These are phyloP conservation scores for Bombyx mandarina DNA, from an alignment of 1,140 invertebrate species.

Conservation along the genomic window DNA sequence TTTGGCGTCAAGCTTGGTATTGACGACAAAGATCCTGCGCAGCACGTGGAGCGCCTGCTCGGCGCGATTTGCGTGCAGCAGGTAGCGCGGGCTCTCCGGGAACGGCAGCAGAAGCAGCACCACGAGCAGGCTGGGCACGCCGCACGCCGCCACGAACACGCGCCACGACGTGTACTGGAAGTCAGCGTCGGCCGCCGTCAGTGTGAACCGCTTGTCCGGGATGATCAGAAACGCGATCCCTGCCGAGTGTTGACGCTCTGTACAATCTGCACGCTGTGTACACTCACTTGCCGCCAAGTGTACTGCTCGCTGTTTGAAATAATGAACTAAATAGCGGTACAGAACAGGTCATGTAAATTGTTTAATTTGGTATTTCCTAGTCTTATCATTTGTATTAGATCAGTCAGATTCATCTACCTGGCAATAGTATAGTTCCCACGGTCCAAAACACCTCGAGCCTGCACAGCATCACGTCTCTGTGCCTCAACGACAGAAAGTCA, in stretches of 20 bases:
- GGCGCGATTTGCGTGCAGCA: constrained; percentile 65
- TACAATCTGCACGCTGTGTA: too few species aligned
- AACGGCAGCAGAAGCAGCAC: constrained; percentile 77
- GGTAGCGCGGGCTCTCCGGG: constrained; percentile 81
- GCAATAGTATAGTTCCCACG: constrained; percentile 70
- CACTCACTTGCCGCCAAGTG: too few species aligned
- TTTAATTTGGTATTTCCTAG: too few species aligned
- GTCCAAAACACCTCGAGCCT: constrained; percentile 75
- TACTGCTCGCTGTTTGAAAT: too few species aligned
- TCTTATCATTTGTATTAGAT: too few species aligned
- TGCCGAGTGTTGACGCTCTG: constrained; percentile 18
- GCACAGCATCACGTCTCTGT: constrained; percentile 71
- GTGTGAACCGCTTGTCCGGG: constrained; percentile 51
- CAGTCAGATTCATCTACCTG: constrained; percentile 44
- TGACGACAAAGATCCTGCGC: constrained; percentile 69
- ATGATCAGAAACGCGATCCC: constrained; percentile 71
- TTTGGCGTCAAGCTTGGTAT: constrained; percentile 61
- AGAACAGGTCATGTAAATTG: too few species aligned
- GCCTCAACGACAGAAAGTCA: constrained; percentile 71
- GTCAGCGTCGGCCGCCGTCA: constrained; percentile 31
- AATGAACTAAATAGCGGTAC: too few species aligned
- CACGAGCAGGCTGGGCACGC: constrained; percentile 77
- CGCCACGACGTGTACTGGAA: constrained; percentile 79
- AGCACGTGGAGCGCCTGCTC: constrained; percentile 70
- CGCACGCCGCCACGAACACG: constrained; percentile 78